These are phyloP conservation scores for Margaritifera margaritifera DNA, from an alignment of 2,888 invertebrate species.

Conservation along the genomic window DNA sequence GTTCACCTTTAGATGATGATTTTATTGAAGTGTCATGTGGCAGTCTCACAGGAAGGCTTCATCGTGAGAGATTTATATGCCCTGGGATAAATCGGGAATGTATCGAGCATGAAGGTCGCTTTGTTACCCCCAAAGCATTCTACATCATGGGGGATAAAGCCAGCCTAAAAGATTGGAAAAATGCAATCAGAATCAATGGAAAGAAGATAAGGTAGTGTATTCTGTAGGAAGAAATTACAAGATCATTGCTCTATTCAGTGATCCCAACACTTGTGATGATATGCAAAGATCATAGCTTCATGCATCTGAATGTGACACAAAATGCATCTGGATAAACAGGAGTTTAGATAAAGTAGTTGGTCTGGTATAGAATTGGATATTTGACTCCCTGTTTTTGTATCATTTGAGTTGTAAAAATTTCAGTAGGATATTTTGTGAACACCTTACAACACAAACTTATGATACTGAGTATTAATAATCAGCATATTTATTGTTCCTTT, in stretches of 20 bases:
- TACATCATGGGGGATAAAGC: conserved; percentile 73
- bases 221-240: neutral
- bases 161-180: conserved; percentile 74
- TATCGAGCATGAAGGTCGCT: conserved; percentile 69
- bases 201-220: conserved; percentile 55
- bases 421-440: too few relatives aligned
- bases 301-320: neutral
- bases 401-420: too few relatives aligned
- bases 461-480: too few relatives aligned
- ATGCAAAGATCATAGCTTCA: neutral
- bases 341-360: too few relatives aligned
- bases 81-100: conserved; percentile 74
- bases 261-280: conserved; percentile 3
- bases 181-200: conserved; percentile 71
- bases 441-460: too few relatives aligned
- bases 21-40: conserved; percentile 60
- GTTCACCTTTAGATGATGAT: conserved; percentile 21
- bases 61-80: conserved; percentile 68
- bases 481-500: too few relatives aligned
- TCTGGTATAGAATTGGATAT: too few relatives aligned
- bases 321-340: too few relatives aligned
- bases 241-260: neutral
- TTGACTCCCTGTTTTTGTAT: too few relatives aligned
- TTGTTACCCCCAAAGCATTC: conserved; percentile 73
- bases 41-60: conserved; percentile 50